Base-by-base conservation (phyloP, 2,888 invertebrate species). In the Dolichopus griseipennis region DNA sequence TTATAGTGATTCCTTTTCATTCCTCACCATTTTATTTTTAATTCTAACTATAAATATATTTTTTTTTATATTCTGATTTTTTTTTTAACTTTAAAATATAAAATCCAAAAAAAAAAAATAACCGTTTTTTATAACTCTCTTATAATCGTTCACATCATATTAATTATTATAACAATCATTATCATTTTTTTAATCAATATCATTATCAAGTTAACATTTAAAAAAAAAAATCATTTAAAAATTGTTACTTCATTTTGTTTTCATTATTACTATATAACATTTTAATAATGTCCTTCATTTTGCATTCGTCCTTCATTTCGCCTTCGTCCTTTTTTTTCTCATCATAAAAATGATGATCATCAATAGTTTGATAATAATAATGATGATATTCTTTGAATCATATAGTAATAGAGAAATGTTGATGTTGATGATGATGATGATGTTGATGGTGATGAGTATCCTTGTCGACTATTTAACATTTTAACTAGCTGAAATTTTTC, bases 401-500 rank as follows among this genome's bases (percentile, higher is more conserved):
- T 34, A 9, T 37, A 12, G 10, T 12, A 37, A 37, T 10, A 37
- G 37, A 10, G 8, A 9, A 34, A 34, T 5, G 34, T 34, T 34
- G 5, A 7, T 34, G 34, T 34, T 34, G 12, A 43, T 15, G 43
- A 43, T 43, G 12, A 9, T 10, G 43, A 43, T 43, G 12, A 52
- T 52, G 18, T 6, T 52, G 52, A 52, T 52, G 52, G 18, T 52
- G 52, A 18, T 52, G 52, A n/a, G 18, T 52, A 15, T 52, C n/a
- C 52, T 52, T 52, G 52, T 52, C 52, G 52, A 52, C 52, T 18
- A 52, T 52, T 52, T 52, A 52, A 52, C 52, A 52, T 52, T 52
- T 52, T 52, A 52, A 52, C 52, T 52, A 52, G 52, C 52, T 52
- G n/a, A 52, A 52, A 52, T 52, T 52, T 52, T 52, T 52, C 52